Evolutionary conservation across 1,140 invertebrate genomes (phyloP), one percentile per base, ranked within the genome.

Genomic region (Drosophila ambigua): DNA sequence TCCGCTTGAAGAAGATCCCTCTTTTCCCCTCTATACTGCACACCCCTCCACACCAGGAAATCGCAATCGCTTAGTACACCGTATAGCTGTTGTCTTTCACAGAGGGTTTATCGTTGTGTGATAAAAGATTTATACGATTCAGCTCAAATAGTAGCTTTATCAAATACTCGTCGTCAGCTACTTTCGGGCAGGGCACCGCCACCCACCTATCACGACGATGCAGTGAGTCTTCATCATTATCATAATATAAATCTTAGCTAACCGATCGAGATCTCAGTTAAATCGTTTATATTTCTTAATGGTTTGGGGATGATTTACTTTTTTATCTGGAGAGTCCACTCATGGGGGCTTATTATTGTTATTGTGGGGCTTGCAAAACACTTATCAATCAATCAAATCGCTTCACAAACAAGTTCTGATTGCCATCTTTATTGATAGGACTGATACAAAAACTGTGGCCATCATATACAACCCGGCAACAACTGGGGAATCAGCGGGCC

Each of bases 121-220:
- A 78, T 85, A 85, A 81, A 87, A 76, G 74, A 85, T 85, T 87
- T 84, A 84, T 77, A 50, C 43, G 43, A 54, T 45, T 20, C 23
- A 41, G 49, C 50, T 51, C 45, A 50, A 65, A 39, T 39, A 39
- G 82, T 87, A 85, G 77, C 77, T 74, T 83, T 72, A 69, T 54
- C 79, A 83, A 82, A 78, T 62, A 81, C 31, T 48, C 26, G 44
- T 43, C 44, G 48, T 43, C 44, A 28, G 59, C 69, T 66, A 52
- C 54, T 57, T 77, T 77, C 35, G 35, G 35, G 3, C 35, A 28
- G 26, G 26, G 5, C 5, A 28, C 6, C 5, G n/a, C n/a, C 26
- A 28, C 7, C 26, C 23, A 11, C 11, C 31, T 11, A 49, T 62
- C 60, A 52, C 59, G 44, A 82, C 62, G 49, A 82, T 85, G 81